Percentiles rank a stretch among this genome's conserved stretches.
These are phyloP conservation scores for Xyliphius kryptos DNA, from an alignment of 2,113 vertebrate species.

Conservation along the genomic window DNA sequence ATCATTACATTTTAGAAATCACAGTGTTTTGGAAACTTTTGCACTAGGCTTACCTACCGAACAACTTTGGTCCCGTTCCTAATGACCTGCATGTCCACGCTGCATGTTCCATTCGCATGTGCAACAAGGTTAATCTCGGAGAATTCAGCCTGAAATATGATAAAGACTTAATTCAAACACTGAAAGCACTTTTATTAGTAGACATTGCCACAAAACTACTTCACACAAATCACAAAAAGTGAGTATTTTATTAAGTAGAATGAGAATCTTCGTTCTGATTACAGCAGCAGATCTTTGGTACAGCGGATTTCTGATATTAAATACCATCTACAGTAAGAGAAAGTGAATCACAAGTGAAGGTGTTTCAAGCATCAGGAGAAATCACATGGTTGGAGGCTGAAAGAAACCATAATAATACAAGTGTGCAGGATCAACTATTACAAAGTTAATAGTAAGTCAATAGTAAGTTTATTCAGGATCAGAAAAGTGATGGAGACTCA, in stretches of 20 bases:
- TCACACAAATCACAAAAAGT: too few relatives aligned
- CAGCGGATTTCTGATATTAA: too few relatives aligned
- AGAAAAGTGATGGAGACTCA: too few relatives aligned
- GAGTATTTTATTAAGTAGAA: too few relatives aligned
- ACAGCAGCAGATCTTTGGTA: neutral
- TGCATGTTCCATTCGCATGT: constrained; percentile 85
- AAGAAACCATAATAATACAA: neutral
- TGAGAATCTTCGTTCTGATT: neutral
- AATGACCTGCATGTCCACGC: constrained; percentile 85
- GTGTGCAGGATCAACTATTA: neutral
- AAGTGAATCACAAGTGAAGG: neutral
- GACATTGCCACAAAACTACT: neutral
- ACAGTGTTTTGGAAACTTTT: too few relatives aligned
- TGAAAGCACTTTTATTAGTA: neutral
- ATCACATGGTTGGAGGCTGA: neutral
- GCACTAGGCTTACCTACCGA: constrained; percentile 65
- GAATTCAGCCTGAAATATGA: constrained; percentile 79
- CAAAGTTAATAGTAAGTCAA: neutral
- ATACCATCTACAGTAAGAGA: neutral
- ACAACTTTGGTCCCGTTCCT: constrained; percentile 83
- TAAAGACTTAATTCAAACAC: neutral
- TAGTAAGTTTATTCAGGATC: too few relatives aligned
- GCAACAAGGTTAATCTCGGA: constrained; percentile 91
- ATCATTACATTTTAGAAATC: too few relatives aligned
- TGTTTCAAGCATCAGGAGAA: neutral